Percentiles rank a stretch among this genome's conserved stretches.
These are phyloP conservation scores for Graptemys geographica DNA, from an alignment of 2,797 vertebrate species.

Conservation along the genomic window DNA sequence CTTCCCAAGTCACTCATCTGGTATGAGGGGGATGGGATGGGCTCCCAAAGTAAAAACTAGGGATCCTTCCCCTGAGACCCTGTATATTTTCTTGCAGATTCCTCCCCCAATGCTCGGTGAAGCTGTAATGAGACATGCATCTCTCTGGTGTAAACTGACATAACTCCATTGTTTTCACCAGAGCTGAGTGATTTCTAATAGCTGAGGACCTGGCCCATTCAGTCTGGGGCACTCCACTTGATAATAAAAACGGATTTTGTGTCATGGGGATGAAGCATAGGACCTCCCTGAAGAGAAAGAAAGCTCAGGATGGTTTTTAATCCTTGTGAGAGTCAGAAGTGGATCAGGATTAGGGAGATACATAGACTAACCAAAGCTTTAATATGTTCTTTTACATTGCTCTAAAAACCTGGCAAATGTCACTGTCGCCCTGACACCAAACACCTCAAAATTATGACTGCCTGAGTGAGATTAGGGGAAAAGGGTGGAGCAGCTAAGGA, in stretches of 20 bases:
- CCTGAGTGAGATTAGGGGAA: background rate
- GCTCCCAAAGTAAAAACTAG: background rate
- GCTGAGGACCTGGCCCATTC: background rate
- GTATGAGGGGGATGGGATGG: background rate
- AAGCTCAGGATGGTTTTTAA: background rate
- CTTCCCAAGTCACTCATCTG: background rate
- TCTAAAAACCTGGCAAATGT: constrained; percentile 12
- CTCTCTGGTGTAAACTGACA: background rate
- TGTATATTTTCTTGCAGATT: background rate
- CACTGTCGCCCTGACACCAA: background rate
- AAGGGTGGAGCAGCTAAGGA: background rate
- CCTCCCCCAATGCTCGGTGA: background rate
- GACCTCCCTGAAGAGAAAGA: background rate
- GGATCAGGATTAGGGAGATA: background rate
- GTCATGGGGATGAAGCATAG: background rate
- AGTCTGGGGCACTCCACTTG: background rate
- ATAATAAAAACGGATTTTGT: background rate
- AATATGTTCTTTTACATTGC: background rate
- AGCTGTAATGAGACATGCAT: background rate
- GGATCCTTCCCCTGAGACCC: background rate
- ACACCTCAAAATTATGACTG: background rate
- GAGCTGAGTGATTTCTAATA: background rate
- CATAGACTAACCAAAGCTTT: background rate
- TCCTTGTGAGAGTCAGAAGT: background rate
- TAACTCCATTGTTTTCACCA: background rate